Conservation (phyloP, 2,797 vertebrate genomes). For the Trichosurus vulpecula region DNA sequence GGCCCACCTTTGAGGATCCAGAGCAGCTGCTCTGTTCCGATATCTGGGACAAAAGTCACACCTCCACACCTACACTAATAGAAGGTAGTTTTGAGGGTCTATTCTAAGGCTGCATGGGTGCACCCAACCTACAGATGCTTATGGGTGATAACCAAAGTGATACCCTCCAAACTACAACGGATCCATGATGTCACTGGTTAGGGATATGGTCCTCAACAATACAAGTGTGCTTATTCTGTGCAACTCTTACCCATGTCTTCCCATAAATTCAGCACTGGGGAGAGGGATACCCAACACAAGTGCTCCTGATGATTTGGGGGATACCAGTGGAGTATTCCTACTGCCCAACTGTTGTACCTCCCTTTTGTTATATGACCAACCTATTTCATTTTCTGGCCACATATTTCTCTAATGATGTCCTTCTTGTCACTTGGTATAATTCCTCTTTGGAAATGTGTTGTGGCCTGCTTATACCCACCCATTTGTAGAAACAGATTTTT, state of each 20-base stretch:
- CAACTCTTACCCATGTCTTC: background rate
- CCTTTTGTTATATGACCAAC: background rate
- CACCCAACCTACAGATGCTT: background rate
- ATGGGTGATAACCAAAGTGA: background rate
- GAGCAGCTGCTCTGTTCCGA: background rate
- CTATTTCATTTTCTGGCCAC: background rate
- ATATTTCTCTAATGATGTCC: background rate
- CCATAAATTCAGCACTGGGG: background rate
- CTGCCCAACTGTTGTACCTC: background rate
- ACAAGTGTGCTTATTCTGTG: background rate
- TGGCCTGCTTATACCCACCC: background rate
- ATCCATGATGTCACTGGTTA: background rate
- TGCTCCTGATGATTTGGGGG: background rate
- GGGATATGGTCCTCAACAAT: background rate
- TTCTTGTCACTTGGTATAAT: background rate
- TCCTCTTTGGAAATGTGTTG: background rate
- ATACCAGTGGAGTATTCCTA: background rate
- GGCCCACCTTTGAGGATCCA: background rate
- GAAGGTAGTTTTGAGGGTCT: background rate
- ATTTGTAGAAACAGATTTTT: background rate
- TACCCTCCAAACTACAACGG: background rate
- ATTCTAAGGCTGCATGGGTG: background rate
- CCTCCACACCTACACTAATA: background rate
- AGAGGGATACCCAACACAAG: background rate
- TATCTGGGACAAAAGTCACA: background rate